A percentile compares a stretch with the other conserved stretches of the same genome.
These are phyloP conservation scores for Condylostylus longicornis DNA, from an alignment of 1,140 invertebrate species.

Conservation along the genomic window DNA sequence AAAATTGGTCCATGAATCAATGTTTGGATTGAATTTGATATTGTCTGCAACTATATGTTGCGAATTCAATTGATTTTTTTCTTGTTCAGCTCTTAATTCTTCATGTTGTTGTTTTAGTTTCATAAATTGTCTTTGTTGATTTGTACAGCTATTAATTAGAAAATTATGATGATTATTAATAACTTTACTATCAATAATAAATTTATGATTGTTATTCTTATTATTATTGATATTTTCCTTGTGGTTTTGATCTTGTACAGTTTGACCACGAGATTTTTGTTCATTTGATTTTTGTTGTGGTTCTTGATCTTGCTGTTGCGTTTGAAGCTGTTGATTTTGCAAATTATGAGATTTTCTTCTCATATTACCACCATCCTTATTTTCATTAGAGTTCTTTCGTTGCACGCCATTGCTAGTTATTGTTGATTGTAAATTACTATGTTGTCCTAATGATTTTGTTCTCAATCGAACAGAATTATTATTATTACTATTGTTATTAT, in stretches of 20 bases:
- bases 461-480: neutral
- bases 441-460: slow-evolving; percentile 7
- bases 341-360: too few relatives aligned
- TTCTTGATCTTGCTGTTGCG: neutral
- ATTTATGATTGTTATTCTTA: neutral
- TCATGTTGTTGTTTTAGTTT: slow-evolving; percentile 6
- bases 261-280: neutral
- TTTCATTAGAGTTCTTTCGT: too few relatives aligned
- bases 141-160: slow-evolving; percentile 18
- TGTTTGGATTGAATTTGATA: slow-evolving; percentile 21
- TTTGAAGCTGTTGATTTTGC: slow-evolving; percentile 4
- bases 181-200: neutral
- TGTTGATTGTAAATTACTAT: slow-evolving; percentile 10
- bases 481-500: slow-evolving; percentile 5
- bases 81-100: slow-evolving; percentile 8
- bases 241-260: slow-evolving; percentile 1
- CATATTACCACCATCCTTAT: slow-evolving; percentile 28
- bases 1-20: slow-evolving; percentile 31
- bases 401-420: neutral
- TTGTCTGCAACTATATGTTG: slow-evolving; percentile 7
- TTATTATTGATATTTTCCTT: slow-evolving; percentile 1
- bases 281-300: neutral
- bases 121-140: slow-evolving; percentile 14
- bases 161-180: slow-evolving; percentile 4
- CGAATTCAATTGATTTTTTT: slow-evolving; percentile 1